phyloP scores from a whole-genome alignment of 2,113 vertebrate genomes.

The Albula goreensis region DNA sequence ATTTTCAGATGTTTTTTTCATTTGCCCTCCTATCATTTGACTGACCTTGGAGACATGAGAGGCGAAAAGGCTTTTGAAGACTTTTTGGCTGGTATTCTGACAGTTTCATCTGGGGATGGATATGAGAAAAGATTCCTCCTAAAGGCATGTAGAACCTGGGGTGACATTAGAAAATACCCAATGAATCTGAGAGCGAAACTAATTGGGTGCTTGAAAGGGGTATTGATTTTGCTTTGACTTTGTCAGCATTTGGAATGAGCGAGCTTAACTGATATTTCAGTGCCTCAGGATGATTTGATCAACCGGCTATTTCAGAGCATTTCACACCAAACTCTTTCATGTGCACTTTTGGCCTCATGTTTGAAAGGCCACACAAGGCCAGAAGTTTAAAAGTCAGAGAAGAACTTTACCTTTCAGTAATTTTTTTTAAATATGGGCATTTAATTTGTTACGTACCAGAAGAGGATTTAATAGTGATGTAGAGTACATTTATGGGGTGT shows the following conservation, averaged over 20 bases:
- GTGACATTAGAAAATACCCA: background rate
- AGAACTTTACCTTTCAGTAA: background rate
- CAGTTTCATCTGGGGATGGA: background rate
- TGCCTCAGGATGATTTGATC: background rate
- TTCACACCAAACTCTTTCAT: background rate
- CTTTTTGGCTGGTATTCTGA: background rate
- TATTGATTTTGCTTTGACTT: conserved; percentile 26
- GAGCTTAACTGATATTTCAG: conserved; percentile 12
- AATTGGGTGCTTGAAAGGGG: conserved; percentile 31
- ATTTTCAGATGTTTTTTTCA: background rate
- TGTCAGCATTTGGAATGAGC: conserved; percentile 25
- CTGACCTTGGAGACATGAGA: background rate
- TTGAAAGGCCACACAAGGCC: too few relatives aligned
- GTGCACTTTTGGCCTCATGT: background rate
- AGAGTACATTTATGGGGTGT: conserved; percentile 11
- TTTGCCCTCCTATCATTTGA: background rate
- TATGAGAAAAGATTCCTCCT: background rate
- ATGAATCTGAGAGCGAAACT: background rate
- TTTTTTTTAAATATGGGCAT: background rate
- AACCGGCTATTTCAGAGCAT: background rate
- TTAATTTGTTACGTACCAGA: background rate
- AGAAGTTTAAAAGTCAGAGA: background rate
- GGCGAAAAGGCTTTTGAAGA: background rate
- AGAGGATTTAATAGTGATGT: conserved; percentile 13
- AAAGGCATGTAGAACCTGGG: background rate